phyloP scores from a whole-genome alignment of 2,888 invertebrate genomes.

The Megamerina dolium region DNA sequence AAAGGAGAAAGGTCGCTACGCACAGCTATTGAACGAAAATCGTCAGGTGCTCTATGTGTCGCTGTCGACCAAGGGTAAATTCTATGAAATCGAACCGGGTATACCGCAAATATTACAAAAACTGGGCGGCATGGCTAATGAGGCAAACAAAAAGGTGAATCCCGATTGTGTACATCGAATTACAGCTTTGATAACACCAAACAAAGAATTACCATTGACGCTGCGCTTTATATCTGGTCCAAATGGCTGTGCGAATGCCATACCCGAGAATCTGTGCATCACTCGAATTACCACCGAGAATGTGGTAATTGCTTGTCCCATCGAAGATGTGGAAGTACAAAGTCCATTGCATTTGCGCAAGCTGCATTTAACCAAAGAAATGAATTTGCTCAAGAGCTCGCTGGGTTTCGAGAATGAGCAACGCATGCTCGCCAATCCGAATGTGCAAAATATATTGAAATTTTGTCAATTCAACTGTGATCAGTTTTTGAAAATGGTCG shows the following conservation, averaged over 20 bases:
- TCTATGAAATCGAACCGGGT: slow-evolving; percentile 62
- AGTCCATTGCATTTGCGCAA: slow-evolving; percentile 51
- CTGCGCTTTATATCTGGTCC: slow-evolving; percentile 47
- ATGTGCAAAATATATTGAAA: slow-evolving; percentile 48
- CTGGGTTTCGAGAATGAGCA: slow-evolving; percentile 48
- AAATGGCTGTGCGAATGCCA: slow-evolving; percentile 32
- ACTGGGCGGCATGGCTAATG: slow-evolving; percentile 25
- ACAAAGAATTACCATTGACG: slow-evolving; percentile 40
- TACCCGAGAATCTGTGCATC: slow-evolving; percentile 45
- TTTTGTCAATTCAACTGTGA: slow-evolving; percentile 50
- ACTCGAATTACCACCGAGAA: slow-evolving; percentile 43
- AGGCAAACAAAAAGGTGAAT: slow-evolving; percentile 40
- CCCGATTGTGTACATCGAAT: slow-evolving; percentile 48
- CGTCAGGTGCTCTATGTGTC: slow-evolving; percentile 69
- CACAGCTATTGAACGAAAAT: slow-evolving; percentile 67
- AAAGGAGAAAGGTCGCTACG: slow-evolving; percentile 57
- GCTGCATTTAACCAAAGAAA: slow-evolving; percentile 49
- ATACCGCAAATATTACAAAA: slow-evolving; percentile 49
- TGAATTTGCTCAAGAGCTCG: slow-evolving; percentile 42
- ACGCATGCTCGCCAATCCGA: slow-evolving; percentile 47
- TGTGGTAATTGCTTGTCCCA: slow-evolving; percentile 52
- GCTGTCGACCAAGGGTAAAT: slow-evolving; percentile 67
- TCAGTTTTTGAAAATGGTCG: slow-evolving; percentile 45
- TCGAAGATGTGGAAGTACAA: slow-evolving; percentile 49
- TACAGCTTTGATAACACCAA: slow-evolving; percentile 37